Evolutionary conservation across 2,888 invertebrate genomes (phyloP).

Genomic region (Coleophora deauratella): DNA sequence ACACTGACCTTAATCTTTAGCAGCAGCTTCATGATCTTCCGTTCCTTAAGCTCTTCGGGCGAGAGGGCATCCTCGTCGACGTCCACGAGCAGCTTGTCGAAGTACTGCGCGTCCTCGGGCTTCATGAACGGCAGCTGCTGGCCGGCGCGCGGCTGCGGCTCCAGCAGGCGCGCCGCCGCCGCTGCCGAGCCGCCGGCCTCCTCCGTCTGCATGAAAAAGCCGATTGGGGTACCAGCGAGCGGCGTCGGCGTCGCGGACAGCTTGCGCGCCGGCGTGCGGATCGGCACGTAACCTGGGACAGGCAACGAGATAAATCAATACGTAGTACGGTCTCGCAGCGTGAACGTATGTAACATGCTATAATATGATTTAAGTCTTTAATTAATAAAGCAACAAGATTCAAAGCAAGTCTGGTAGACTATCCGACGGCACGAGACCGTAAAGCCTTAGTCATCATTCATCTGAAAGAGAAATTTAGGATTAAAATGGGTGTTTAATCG

Average conservation of each 20-base stretch:
- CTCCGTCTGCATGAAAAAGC: slow-evolving; percentile 96
- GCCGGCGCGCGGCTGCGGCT: slow-evolving; percentile 96
- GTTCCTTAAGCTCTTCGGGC: slow-evolving; percentile 97
- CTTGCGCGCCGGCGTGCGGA: slow-evolving; percentile 97
- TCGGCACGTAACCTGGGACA: slow-evolving; percentile 88
- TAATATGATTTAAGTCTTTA: too few species aligned
- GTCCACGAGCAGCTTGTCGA: slow-evolving; percentile 97
- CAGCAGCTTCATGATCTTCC: slow-evolving; percentile 98
- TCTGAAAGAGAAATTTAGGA: slow-evolving; percentile 68
- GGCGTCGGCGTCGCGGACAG: slow-evolving; percentile 99
- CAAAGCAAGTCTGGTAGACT: slow-evolving; percentile 46
- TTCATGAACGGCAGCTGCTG: slow-evolving; percentile 98
- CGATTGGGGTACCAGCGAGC: slow-evolving; percentile 91
- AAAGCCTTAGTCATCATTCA: slow-evolving; percentile 62
- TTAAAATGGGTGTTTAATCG: slow-evolving; percentile 44
- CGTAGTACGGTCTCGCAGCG: too few species aligned
- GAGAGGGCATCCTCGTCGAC: slow-evolving; percentile 97
- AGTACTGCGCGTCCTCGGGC: slow-evolving; percentile 99
- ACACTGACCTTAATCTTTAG: slow-evolving; percentile 89
- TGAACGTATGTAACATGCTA: too few species aligned
- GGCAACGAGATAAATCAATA: slow-evolving; percentile 15
- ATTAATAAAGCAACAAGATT: slow-evolving; percentile 26
- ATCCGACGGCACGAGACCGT: slow-evolving; percentile 60
- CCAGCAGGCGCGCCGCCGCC: slow-evolving; percentile 85
- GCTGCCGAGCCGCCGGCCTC: slow-evolving; percentile 88